phyloP scores from a whole-genome alignment of 92 coral and sea anemone genomes.

The Blastomussa wellsi region DNA sequence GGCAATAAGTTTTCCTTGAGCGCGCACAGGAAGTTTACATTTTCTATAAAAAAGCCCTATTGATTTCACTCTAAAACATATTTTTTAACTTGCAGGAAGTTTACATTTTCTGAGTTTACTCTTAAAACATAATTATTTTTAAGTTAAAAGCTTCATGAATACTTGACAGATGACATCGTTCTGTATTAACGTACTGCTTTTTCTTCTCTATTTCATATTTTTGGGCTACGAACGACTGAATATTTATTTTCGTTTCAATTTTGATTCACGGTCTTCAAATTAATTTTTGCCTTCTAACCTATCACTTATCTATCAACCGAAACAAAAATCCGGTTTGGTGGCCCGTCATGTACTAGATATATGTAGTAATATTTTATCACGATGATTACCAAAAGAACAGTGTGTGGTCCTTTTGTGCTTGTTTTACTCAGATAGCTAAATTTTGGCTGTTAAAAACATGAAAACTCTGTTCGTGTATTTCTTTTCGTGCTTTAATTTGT shows the following conservation, averaged over 20 bases:
- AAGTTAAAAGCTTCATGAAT: too few relatives aligned
- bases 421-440: not conserved
- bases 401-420: not conserved
- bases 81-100: not conserved
- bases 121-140: too few relatives aligned
- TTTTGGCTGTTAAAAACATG: not conserved
- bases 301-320: not conserved
- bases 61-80: not conserved
- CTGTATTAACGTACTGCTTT: not conserved
- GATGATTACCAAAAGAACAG: not conserved
- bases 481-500: not conserved
- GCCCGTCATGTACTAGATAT: too few relatives aligned
- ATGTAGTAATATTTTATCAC: not conserved
- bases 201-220: not conserved
- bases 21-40: not conserved
- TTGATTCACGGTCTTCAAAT: not conserved
- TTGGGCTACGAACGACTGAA: not conserved
- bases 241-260: not conserved
- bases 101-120: too few relatives aligned
- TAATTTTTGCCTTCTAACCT: not conserved
- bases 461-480: not conserved
- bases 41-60: not conserved
- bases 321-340: not conserved
- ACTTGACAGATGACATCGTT: not conserved
- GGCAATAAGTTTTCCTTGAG: not conserved